Conservation (phyloP, 2,888 invertebrate species). For the Cheiracanthium punctorium region DNA sequence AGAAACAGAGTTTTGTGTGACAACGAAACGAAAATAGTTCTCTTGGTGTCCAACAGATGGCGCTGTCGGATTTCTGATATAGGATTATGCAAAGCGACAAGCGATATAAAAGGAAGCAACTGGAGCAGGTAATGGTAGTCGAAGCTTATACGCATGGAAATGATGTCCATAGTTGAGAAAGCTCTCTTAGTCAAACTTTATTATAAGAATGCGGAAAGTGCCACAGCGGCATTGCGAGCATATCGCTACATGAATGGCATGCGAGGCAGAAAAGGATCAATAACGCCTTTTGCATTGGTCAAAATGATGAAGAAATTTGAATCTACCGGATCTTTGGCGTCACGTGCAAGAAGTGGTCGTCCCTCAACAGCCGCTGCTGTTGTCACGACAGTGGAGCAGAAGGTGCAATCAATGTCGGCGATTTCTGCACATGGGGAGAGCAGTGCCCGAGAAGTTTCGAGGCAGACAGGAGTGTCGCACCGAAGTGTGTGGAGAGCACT, state of each 20-base stretch:
- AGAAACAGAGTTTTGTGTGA: background rate
- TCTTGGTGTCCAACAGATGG: background rate
- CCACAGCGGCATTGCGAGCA: constrained; percentile 4
- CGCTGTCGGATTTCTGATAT: background rate
- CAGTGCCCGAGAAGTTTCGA: constrained; percentile 22
- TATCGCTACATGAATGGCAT: constrained; percentile 5
- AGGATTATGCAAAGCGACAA: constrained; percentile 6
- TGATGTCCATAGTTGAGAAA: constrained; percentile 13
- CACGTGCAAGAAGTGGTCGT: background rate
- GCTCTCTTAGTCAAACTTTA: constrained; percentile 16
- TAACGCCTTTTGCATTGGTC: background rate
- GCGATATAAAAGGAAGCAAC: constrained; percentile 3
- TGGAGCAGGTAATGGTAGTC: constrained; percentile 12
- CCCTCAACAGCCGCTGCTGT: constrained; percentile 18
- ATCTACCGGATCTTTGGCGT: constrained; percentile 15
- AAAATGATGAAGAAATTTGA: constrained; percentile 16
- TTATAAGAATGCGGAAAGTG: constrained; percentile 12
- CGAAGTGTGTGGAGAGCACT: constrained; percentile 20
- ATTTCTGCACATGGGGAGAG: constrained; percentile 19
- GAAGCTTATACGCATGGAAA: background rate
- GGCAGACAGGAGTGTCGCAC: background rate
- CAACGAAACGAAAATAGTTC: background rate
- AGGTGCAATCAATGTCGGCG: constrained; percentile 11
- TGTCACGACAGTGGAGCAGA: constrained; percentile 25
- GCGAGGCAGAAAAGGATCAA: background rate